Percentiles rank a stretch among this genome's conserved stretches.
Evolutionary conservation across 2,797 vertebrate species (phyloP).

Genomic region (Orestias chungarensis): DNA sequence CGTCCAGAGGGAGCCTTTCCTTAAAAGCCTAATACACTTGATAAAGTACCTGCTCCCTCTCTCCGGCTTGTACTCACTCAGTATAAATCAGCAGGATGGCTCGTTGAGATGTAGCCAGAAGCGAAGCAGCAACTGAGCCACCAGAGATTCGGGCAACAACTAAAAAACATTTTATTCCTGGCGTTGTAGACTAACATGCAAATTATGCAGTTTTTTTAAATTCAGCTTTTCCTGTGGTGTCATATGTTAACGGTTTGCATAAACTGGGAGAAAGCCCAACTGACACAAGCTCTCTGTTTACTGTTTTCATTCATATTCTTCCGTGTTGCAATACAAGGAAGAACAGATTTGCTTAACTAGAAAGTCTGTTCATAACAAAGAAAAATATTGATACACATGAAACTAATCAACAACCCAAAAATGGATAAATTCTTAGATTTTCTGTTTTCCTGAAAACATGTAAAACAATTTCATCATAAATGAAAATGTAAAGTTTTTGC

Average conservation of each 20-base stretch:
- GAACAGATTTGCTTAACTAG: not conserved
- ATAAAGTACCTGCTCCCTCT: conserved; percentile 61
- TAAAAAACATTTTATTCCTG: conserved; percentile 30
- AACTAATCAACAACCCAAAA: not conserved
- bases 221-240: not conserved
- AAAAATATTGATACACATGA: no score
- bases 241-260: not conserved
- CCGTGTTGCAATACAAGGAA: not conserved
- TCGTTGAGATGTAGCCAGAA: conserved; percentile 6
- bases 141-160: conserved; percentile 18
- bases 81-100: conserved; percentile 38
- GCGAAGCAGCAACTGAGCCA: conserved; percentile 3
- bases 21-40: conserved; percentile 60
- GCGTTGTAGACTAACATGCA: conserved; percentile 35
- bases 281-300: no score
- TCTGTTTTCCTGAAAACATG: no score
- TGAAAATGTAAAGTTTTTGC: no score
- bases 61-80: conserved; percentile 12
- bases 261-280: not conserved
- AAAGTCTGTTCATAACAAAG: no score
- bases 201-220: conserved; percentile 14
- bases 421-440: not conserved
- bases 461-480: no score
- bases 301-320: not conserved
- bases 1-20: conserved; percentile 44